Percentiles rank a stretch among this genome's conserved stretches.
These are phyloP conservation scores for Lomographa bimaculata DNA, from an alignment of 2,888 invertebrate species.

Conservation along the genomic window DNA sequence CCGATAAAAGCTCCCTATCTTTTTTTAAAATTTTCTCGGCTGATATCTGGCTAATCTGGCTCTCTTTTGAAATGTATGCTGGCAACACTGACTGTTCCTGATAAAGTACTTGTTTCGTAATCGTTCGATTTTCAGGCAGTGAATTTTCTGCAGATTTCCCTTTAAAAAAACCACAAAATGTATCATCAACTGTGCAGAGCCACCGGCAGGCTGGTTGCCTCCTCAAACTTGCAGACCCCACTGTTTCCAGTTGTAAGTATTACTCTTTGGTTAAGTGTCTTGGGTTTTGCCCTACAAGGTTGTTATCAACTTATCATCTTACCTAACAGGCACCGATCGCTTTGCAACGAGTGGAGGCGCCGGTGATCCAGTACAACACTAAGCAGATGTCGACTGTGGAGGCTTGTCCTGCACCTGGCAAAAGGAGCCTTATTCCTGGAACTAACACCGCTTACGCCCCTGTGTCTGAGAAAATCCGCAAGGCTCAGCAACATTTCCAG, in stretches of 20 bases:
- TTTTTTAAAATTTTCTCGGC: too few relatives aligned
- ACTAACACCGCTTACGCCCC: constrained; percentile 69
- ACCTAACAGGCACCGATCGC: constrained; percentile 65
- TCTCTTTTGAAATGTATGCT: too few relatives aligned
- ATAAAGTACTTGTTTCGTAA: constrained; percentile 75
- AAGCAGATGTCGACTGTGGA: constrained; percentile 71
- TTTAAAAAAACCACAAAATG: constrained; percentile 64
- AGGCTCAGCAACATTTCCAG: constrained; percentile 68
- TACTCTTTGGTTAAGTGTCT: constrained; percentile 16
- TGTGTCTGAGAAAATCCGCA: constrained; percentile 58
- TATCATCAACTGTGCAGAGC: constrained; percentile 74
- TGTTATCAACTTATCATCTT: constrained; percentile 23
- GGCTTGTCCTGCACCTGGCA: constrained; percentile 57
- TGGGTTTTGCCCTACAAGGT: constrained; percentile 7
- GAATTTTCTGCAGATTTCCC: constrained; percentile 29
- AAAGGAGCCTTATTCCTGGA: constrained; percentile 62
- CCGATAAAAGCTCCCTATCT: too few relatives aligned
- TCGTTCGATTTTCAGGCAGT: constrained; percentile 49
- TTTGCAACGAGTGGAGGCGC: constrained; percentile 72
- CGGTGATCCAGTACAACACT: constrained; percentile 65
- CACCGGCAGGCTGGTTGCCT: constrained; percentile 69
- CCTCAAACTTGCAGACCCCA: constrained; percentile 68
- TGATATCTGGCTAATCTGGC: too few relatives aligned
- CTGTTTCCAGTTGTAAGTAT: constrained; percentile 74
- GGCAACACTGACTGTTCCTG: too few relatives aligned